phyloP scores from a whole-genome alignment of 1,140 invertebrate genomes.

The Reticulitermes speratus region DNA sequence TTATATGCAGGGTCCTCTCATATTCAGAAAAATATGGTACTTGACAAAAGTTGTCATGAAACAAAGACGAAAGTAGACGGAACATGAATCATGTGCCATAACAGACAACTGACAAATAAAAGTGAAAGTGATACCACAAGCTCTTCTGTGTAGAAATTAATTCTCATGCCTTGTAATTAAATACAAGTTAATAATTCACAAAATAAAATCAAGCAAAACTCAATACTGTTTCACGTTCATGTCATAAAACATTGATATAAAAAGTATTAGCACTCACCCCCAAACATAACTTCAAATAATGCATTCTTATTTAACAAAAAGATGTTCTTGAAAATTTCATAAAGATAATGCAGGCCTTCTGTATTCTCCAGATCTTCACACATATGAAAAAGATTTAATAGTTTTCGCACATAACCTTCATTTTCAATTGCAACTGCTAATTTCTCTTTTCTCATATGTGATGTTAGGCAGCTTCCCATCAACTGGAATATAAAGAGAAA shows the following conservation, averaged over 20 bases:
- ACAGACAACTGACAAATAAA: no score
- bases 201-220: neutral
- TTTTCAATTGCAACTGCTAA: slow-evolving; percentile 91
- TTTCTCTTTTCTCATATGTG: slow-evolving; percentile 90
- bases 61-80: no score
- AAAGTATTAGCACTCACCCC: slow-evolving; percentile 44
- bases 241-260: no score
- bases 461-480: slow-evolving; percentile 75
- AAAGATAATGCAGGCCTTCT: slow-evolving; percentile 92
- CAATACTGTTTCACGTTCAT: no score
- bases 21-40: no score
- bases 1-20: no score
- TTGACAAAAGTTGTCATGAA: no score
- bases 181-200: neutral
- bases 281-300: slow-evolving; percentile 97
- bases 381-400: slow-evolving; percentile 93
- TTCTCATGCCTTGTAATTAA: neutral
- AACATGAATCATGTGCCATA: no score
- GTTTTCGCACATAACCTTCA: slow-evolving; percentile 93
- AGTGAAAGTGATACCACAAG: no score
- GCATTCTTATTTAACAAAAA: slow-evolving; percentile 98
- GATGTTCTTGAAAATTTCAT: slow-evolving; percentile 98
- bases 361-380: slow-evolving; percentile 96
- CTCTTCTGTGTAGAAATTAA: neutral
- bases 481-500: slow-evolving; percentile 47